Conservation (phyloP, 2,113 vertebrate species). For the Eudyptes chrysolophus region DNA sequence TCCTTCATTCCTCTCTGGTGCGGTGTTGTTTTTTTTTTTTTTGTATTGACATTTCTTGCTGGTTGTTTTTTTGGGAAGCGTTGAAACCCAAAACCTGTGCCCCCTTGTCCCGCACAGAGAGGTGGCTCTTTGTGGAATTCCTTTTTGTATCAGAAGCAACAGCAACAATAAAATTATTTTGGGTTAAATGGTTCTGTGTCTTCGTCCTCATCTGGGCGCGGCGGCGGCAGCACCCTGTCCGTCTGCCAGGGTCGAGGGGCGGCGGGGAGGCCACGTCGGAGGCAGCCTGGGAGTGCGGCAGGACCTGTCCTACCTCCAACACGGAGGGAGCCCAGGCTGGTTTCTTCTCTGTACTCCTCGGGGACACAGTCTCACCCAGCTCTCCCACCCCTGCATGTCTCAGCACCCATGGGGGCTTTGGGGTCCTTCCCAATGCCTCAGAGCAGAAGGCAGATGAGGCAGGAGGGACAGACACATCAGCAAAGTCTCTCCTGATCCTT, state of each 20-base stretch:
- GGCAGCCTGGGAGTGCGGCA: accelerated
- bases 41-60: constrained; percentile 32
- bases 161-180: constrained; percentile 92
- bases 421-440: neutral
- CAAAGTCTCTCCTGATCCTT: neutral
- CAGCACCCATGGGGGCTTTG: neutral
- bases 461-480: neutral
- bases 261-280: accelerated
- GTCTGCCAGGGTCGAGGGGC: accelerated
- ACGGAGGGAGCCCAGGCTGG: neutral
- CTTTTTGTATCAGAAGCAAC: constrained; percentile 79
- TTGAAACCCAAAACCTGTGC: constrained; percentile 34
- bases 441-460: neutral
- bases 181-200: constrained; percentile 76
- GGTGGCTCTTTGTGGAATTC: constrained; percentile 38
- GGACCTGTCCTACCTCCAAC: neutral
- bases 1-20: constrained; percentile 41
- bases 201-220: accelerated
- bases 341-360: neutral
- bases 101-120: neutral
- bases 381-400: neutral
- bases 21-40: neutral
- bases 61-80: neutral
- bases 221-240: neutral
- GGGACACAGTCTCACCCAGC: neutral